phyloP scores from a whole-genome alignment of 2,888 invertebrate species.

The Parnassius apollo region DNA sequence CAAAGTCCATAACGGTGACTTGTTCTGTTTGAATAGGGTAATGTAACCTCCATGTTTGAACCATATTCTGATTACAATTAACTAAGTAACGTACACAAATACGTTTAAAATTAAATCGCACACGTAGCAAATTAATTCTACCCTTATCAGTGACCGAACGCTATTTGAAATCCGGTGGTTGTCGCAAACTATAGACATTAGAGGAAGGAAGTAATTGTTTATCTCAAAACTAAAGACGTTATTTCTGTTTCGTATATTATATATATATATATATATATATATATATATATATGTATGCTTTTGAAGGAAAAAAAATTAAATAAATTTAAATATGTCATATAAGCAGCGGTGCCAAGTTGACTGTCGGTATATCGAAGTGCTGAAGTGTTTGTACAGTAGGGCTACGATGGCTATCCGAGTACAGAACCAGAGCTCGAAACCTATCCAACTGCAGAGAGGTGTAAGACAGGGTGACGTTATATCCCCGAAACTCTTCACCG shows the following conservation, averaged over 20 bases:
- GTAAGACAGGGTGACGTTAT: no score
- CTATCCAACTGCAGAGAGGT: no score
- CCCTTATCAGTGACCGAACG: conserved; percentile 27
- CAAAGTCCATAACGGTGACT: background rate
- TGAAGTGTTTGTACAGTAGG: no score
- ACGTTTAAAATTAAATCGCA: conserved; percentile 24
- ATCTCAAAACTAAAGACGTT: conserved; percentile 17
- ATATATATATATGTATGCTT: background rate
- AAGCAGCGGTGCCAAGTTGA: no score
- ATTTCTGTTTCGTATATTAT: conserved; percentile 4
- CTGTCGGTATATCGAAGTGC: no score
- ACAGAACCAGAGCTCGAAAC: no score
- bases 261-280: background rate
- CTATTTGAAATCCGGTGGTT: conserved; percentile 25
- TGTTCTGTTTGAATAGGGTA: background rate
- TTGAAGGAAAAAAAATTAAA: background rate
- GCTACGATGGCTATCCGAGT: no score
- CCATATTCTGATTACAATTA: conserved; percentile 32
- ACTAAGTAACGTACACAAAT: conserved; percentile 12
- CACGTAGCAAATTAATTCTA: conserved; percentile 27
- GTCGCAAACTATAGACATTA: conserved; percentile 25
- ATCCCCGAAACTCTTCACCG: no score
- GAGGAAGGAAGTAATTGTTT: conserved; percentile 24
- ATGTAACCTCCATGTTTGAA: conserved; percentile 33
- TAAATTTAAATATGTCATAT: conserved; percentile 1